Conservation (phyloP, 2,797 vertebrate genomes). For the Agapornis canus region DNA sequence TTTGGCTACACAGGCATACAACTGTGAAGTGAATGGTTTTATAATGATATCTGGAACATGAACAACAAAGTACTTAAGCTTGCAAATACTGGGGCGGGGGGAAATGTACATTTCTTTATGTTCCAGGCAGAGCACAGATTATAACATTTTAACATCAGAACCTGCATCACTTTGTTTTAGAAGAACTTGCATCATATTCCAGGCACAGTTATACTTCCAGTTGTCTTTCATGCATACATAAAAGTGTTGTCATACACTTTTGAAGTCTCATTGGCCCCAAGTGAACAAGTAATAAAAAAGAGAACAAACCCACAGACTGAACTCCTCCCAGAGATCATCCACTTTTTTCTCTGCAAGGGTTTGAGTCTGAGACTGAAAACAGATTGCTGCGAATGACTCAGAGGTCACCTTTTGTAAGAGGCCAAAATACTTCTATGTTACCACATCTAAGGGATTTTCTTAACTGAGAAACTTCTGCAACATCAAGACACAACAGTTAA, state of each 20-base stretch:
- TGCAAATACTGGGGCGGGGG: not conserved
- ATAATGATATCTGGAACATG: not conserved
- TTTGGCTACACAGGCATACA: not conserved
- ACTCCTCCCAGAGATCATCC: not conserved
- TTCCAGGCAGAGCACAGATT: not conserved
- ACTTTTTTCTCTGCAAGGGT: not conserved
- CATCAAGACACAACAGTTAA: not conserved
- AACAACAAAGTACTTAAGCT: not conserved
- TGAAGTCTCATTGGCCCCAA: not conserved
- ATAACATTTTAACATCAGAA: not conserved
- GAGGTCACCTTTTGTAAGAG: not conserved
- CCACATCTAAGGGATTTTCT: not conserved
- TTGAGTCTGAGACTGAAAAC: not conserved
- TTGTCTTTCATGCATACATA: not conserved
- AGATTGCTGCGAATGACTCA: not conserved
- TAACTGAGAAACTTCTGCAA: rapidly evolving
- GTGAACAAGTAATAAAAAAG: not conserved
- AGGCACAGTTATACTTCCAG: not conserved
- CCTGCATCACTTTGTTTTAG: not conserved
- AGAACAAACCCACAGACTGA: not conserved
- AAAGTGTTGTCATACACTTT: not conserved
- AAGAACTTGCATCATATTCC: not conserved
- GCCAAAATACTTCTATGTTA: not conserved
- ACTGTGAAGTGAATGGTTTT: not conserved
- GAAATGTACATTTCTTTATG: not conserved